Conservation (phyloP, 2,888 invertebrate genomes). For the Xanthia icteritia region DNA sequence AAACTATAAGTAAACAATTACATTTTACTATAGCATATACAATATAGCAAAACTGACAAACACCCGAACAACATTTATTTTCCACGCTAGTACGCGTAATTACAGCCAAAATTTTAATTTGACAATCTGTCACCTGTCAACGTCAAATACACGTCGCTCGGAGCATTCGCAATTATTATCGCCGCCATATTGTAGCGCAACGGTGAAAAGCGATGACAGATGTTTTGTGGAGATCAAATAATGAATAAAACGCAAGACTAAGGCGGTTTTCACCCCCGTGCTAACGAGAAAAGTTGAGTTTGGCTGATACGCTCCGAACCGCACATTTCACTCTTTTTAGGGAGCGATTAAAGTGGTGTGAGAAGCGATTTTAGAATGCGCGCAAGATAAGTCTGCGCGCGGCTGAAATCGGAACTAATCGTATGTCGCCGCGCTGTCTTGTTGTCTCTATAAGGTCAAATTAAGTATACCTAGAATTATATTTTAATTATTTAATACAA, state of each 20-base stretch:
- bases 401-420: too few species aligned
- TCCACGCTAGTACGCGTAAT: constrained; percentile 31
- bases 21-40: not conserved
- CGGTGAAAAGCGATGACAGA: constrained; percentile 82
- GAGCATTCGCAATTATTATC: constrained; percentile 68
- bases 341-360: constrained; percentile 46
- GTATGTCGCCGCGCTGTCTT: too few species aligned
- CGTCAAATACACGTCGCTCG: constrained; percentile 51
- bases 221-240: constrained; percentile 84
- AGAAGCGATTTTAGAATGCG: constrained; percentile 51
- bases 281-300: constrained; percentile 88
- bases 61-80: constrained; percentile 26
- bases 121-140: constrained; percentile 61
- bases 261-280: constrained; percentile 81
- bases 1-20: not conserved
- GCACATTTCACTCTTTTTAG: constrained; percentile 77
- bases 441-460: too few species aligned
- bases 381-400: too few species aligned
- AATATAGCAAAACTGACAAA: constrained; percentile 7
- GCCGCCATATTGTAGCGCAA: constrained; percentile 61
- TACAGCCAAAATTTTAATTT: constrained; percentile 56
- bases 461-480: too few species aligned
- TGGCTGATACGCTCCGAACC: constrained; percentile 81
- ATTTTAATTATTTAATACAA: too few species aligned
- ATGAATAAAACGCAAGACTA: constrained; percentile 85